These are phyloP conservation scores for Falco concolor DNA, from an alignment of 2,797 vertebrate genomes.

Conservation along the genomic window DNA sequence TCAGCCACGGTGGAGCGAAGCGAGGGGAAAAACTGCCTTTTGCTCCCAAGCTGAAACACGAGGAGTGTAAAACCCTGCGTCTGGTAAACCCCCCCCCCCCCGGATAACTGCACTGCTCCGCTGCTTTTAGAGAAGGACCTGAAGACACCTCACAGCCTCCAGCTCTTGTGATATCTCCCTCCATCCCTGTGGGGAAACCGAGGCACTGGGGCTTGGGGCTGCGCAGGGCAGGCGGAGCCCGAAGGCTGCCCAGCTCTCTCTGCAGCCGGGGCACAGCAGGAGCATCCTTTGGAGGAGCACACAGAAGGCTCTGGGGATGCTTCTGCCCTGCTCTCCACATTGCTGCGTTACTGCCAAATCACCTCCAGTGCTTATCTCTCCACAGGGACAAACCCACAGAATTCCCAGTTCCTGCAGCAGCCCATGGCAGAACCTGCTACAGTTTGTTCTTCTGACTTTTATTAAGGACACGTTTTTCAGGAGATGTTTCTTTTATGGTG, in stretches of 20 bases:
- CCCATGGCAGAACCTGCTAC: neutral
- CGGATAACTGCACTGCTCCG: rapidly evolving
- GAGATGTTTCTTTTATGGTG: constrained; percentile 33
- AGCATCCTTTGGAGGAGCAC: neutral
- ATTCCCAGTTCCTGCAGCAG: neutral
- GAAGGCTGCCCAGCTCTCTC: neutral
- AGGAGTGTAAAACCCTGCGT: neutral
- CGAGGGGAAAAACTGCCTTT: neutral
- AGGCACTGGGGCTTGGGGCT: neutral
- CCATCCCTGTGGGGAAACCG: neutral
- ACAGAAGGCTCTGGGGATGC: neutral
- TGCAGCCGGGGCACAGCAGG: neutral
- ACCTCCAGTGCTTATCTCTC: neutral
- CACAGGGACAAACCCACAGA: neutral
- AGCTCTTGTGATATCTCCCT: neutral
- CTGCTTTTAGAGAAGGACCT: neutral
- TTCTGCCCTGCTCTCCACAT: neutral
- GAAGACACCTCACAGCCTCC: neutral
- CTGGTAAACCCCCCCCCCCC: neutral
- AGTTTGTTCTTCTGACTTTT: constrained; percentile 24
- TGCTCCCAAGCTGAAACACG: neutral
- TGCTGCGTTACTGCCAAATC: neutral
- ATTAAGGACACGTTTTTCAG: neutral
- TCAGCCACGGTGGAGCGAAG: neutral
- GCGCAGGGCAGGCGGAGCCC: neutral